Evolutionary conservation across 1,140 invertebrate genomes (phyloP).

Genomic region (Cydia fagiglandana): DNA sequence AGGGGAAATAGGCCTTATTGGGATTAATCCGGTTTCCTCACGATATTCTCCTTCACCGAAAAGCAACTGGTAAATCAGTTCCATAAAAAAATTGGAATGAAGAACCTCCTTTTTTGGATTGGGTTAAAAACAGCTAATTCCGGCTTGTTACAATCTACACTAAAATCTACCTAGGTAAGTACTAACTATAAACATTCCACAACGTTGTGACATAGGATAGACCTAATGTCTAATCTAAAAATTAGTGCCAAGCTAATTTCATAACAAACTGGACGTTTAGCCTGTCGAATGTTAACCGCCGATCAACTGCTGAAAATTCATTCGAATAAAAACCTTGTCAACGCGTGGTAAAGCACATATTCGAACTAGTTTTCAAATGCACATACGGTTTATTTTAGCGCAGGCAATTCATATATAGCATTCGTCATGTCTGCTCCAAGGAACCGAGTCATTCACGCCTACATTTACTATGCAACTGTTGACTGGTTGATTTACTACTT

Average conservation of each 20-base stretch:
- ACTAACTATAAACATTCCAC: background rate
- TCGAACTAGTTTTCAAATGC: background rate
- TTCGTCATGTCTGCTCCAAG: conserved; percentile 25
- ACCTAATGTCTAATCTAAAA: background rate
- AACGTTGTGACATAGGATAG: background rate
- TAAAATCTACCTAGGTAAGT: too few species aligned
- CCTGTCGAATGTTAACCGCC: background rate
- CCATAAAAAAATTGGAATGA: too few species aligned
- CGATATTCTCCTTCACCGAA: too few species aligned
- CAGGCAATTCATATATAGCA: background rate
- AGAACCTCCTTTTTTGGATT: too few species aligned
- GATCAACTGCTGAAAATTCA: background rate
- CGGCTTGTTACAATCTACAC: too few species aligned
- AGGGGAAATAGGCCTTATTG: too few species aligned
- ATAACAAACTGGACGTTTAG: background rate
- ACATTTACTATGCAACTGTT: background rate
- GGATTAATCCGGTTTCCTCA: too few species aligned
- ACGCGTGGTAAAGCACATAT: background rate
- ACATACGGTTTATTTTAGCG: background rate
- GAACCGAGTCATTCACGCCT: conserved; percentile 18
- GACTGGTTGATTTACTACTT: background rate
- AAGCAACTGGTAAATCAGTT: too few species aligned
- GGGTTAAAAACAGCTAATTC: too few species aligned
- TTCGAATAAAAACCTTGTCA: background rate
- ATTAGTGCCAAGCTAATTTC: conserved; percentile 6